Percentiles rank a stretch among this genome's conserved stretches.
phyloP scores from a whole-genome alignment of 1,140 invertebrate genomes.

The Heliconius congener region DNA sequence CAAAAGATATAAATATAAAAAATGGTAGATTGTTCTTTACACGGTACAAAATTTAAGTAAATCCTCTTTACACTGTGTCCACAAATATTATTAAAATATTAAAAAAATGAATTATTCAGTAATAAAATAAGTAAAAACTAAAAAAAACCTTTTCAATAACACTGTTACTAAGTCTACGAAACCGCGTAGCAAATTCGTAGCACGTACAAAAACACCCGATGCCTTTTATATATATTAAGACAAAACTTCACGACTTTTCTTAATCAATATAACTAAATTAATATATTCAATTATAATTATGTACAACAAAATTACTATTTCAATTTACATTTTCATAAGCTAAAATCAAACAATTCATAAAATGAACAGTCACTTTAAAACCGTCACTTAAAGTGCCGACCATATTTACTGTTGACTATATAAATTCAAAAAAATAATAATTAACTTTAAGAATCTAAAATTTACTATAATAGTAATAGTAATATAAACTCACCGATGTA shows the following conservation, averaged over 20 bases:
- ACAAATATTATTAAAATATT: background rate
- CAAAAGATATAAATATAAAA: background rate
- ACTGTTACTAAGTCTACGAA: background rate
- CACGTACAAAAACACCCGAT: background rate
- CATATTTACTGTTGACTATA: too few species aligned
- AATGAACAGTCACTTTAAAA: background rate
- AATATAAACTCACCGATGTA: constrained; percentile 14
- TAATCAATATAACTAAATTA: background rate
- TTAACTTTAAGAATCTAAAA: background rate
- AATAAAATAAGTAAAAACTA: background rate
- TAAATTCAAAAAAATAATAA: background rate
- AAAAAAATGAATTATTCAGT: background rate
- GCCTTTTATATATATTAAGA: background rate
- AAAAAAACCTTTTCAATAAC: background rate
- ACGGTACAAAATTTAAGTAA: background rate
- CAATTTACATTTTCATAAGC: background rate
- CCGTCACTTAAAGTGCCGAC: background rate
- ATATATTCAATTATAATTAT: background rate
- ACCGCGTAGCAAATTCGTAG: constrained; percentile 10
- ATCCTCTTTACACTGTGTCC: background rate
- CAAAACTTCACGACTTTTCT: background rate
- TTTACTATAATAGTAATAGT: background rate
- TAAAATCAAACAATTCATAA: background rate
- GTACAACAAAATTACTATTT: background rate
- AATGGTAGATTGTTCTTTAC: background rate